phyloP scores from a whole-genome alignment of 2,888 invertebrate species.

The Teleogryllus oceanicus region DNA sequence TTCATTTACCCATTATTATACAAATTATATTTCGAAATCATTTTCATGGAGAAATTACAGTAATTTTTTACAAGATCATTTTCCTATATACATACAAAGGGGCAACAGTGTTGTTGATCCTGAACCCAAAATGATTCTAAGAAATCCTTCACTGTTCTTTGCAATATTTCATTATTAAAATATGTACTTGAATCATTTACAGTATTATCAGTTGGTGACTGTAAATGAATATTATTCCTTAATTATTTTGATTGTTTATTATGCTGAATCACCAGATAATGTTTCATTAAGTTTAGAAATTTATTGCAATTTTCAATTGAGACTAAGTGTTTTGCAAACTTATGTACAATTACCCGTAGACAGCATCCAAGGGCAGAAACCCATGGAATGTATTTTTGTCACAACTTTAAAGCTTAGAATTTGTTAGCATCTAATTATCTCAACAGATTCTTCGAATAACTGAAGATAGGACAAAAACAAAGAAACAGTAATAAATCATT shows the following conservation, averaged over 20 bases:
- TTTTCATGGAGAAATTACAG: neutral
- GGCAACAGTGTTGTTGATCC: too few species aligned
- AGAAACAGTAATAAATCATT: conserved; percentile 18
- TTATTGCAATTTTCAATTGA: neutral
- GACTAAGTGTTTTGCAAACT: neutral
- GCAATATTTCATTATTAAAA: too few species aligned
- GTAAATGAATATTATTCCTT: neutral
- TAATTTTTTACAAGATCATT: neutral
- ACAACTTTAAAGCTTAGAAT: neutral
- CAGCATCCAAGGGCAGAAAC: neutral
- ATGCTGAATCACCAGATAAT: neutral
- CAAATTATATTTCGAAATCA: neutral
- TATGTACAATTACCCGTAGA: conserved; percentile 5
- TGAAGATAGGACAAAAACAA: neutral
- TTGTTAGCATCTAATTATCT: neutral
- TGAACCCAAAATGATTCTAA: too few species aligned
- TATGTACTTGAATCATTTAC: too few species aligned
- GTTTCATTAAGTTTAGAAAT: neutral
- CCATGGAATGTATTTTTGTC: neutral
- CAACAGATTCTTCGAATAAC: neutral
- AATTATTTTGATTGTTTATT: neutral
- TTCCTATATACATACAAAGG: too few species aligned
- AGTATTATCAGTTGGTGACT: too few species aligned
- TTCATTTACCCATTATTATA: neutral
- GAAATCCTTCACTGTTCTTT: too few species aligned